Evolutionary conservation across 2,797 vertebrate species (phyloP).

Genomic region (Tragopan temminckii): DNA sequence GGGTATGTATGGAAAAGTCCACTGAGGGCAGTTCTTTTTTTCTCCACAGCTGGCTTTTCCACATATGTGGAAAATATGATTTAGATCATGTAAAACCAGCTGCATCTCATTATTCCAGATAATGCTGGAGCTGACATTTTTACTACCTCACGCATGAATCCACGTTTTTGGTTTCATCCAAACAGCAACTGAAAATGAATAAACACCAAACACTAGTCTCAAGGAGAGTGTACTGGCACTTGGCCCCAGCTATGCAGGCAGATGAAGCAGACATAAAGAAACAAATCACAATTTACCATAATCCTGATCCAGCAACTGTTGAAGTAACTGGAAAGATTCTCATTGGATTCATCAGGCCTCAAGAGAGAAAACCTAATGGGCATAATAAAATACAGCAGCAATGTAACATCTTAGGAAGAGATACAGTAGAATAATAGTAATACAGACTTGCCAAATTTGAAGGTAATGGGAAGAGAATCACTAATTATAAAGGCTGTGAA

Average conservation of each 20-base stretch:
- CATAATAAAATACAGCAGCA: background rate
- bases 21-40: background rate
- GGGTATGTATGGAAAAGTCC: background rate
- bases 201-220: background rate
- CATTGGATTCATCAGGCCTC: background rate
- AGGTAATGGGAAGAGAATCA: conserved; percentile 41
- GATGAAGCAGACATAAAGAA: background rate
- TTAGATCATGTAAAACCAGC: background rate
- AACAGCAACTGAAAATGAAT: background rate
- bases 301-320: background rate
- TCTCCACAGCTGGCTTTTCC: background rate
- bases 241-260: background rate
- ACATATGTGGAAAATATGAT: background rate
- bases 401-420: background rate
- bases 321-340: background rate
- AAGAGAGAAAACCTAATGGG: background rate
- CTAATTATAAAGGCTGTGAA: conserved; percentile 39
- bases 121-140: background rate
- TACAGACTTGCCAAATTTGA: background rate
- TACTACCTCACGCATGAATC: background rate
- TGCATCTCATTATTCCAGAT: background rate
- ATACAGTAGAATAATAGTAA: background rate
- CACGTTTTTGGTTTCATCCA: background rate
- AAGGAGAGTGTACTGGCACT: background rate
- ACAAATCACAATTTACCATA: background rate